A percentile compares a stretch with the other conserved stretches of the same genome.
phyloP scores from a whole-genome alignment of 2,797 vertebrate species.

The Schizopygopsis malacanthus region DNA sequence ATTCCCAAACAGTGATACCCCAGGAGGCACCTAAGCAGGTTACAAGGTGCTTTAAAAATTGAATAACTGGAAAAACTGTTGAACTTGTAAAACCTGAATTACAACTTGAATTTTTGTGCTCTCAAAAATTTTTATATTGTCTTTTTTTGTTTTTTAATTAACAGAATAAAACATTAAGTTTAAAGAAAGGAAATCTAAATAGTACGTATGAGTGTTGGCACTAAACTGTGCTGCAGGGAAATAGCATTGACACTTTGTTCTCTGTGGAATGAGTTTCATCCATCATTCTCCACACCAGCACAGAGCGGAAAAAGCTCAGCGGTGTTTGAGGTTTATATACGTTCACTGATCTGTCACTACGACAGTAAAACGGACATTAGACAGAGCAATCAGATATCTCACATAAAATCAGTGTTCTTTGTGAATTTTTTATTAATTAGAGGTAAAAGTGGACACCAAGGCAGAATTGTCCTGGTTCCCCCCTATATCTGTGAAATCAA shows the following conservation, averaged over 20 bases:
- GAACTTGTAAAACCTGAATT: neutral
- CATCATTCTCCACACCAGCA: constrained; percentile 18
- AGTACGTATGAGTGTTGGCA: no score
- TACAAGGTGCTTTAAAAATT: neutral
- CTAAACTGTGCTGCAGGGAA: neutral
- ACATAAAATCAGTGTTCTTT: constrained; percentile 13
- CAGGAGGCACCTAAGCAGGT: neutral
- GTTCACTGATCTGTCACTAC: neutral
- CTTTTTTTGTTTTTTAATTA: neutral
- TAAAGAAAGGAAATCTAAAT: neutral
- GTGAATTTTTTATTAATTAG: constrained; percentile 4
- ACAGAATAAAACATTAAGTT: neutral
- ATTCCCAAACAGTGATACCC: neutral
- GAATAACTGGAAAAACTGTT: neutral
- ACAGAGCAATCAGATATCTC: neutral
- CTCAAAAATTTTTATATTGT: no score
- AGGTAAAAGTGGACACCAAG: neutral
- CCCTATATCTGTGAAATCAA: constrained; percentile 4
- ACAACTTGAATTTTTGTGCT: neutral
- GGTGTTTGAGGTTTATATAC: constrained; percentile 2
- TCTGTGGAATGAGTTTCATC: constrained; percentile 34
- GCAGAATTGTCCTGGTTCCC: constrained; percentile 25
- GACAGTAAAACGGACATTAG: neutral
- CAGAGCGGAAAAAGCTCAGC: neutral
- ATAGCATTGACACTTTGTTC: constrained; percentile 4